Evolutionary conservation across 2,888 invertebrate genomes (phyloP), one percentile per base, ranked within the genome.

Genomic region (Eristalis pertinax): DNA sequence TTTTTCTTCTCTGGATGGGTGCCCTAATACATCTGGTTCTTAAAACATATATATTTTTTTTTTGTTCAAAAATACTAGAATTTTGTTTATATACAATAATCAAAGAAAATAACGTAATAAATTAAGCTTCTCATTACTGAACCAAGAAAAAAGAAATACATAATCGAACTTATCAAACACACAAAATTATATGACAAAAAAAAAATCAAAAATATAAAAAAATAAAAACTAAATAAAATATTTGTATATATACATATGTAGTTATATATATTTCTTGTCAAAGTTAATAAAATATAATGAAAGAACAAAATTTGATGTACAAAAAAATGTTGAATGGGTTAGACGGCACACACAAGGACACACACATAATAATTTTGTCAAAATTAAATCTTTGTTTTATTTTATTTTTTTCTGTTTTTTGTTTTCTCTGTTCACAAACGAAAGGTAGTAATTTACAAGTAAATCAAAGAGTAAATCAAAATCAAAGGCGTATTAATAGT

Each of bases 271-370:
- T 68, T 65, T 32, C 26, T 77, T 62, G 22, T 67, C 60, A 69
- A 58, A 88, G 69, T 75, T 78, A 38, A 74, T 83, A 65, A 80
- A 82, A 80, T 60, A 80, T 43, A 85, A 89, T 88, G 65, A 79
- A 88, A 60, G 75, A 89, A 89, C 89, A 85, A 74, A 89, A 88
- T 75, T 80, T 70, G 84, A 76, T 84, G 78, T 78, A 62, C 64
- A 70, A 82, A 88, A 89, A 89, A 89, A 89, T 89, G 89, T 90
- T 89, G 90, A 90, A 89, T 90, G 91, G 91, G 91, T 91, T 91
- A 91, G 90, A 91, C 91, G 90, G 90, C 91, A 91, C 91, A 91
- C 91, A 91, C 91, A 91, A 91, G 91, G 91, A 91, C 91, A 91
- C 91, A 91, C 91, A 89, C 89, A 89, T 86, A 88, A 82, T 85